Base-by-base conservation (phyloP, 1,140 invertebrate species). In the Drosophila cardini region DNA sequence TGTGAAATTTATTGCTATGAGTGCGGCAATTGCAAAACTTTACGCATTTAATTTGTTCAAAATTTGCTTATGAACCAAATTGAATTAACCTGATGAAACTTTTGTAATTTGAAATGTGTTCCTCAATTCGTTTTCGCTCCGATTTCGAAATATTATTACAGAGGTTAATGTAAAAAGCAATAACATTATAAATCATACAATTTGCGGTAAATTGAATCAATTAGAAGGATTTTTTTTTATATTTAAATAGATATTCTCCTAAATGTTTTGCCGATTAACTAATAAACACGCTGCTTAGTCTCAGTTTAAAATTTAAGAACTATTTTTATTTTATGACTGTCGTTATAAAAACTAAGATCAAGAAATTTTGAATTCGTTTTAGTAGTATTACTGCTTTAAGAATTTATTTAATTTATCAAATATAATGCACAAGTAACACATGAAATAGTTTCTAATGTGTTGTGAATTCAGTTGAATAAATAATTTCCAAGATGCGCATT, bases 1-100 rank as follows among this genome's bases (percentile, higher is more conserved):
- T 83, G 53, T 56, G 62, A 79, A 83, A 86, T 86, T 87, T 86
- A 86, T 86, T 70, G 78, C 78, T 69, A 21, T 67, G 74, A 74
- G 43, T 56, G 57, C 76, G 82, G 74, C 79, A 86, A 86, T 86
- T 78, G 79, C 64, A 77, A 86, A 86, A 87, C 72, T 86, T 86
- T 86, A 76, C 81, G 64, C 83, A 86, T 86, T 86, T 86, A 79
- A 86, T 89, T 86, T 86, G 82, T 69, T 64, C 67, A 43, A 78
- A 85, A 85, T 85, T 82, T 85, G 78, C 82, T 78, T 85, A 86
- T 80, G 85, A 85, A 70, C 87, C 78, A 75, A 85, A 86, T 78
- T 86, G 75, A 85, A 85, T 86, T 87, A 85, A 82, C 81, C 78
- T 86, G 81, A 86, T 86, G 74, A 72, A 72, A 70, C 60, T 55